phyloP scores from a whole-genome alignment of 1,140 invertebrate genomes.

The Panagrolaimus sp. region DNA sequence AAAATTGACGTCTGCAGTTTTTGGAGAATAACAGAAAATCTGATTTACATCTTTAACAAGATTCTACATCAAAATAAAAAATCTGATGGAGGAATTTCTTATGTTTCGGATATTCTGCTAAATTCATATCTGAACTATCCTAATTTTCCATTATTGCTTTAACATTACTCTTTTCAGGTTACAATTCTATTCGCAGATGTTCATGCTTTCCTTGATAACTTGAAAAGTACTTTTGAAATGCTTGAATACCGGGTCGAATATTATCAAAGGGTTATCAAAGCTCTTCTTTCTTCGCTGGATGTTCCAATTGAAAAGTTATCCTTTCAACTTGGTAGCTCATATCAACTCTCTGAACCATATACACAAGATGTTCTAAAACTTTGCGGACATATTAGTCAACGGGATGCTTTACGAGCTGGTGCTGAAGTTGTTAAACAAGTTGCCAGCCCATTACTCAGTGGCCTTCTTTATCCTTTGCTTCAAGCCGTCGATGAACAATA shows the following conservation, averaged over 20 bases:
- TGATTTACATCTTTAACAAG: neutral
- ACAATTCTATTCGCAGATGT: constrained; percentile 95
- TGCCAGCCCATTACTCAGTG: constrained; percentile 85
- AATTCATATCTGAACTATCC: no score
- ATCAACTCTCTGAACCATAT: constrained; percentile 87
- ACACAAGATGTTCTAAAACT: constrained; percentile 92
- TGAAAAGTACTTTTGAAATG: constrained; percentile 97
- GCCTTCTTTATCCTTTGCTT: constrained; percentile 82
- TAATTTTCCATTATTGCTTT: no score
- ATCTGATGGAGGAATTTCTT: neutral
- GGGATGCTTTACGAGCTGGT: constrained; percentile 97
- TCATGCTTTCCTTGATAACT: constrained; percentile 97
- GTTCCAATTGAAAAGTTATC: constrained; percentile 87
- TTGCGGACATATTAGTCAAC: constrained; percentile 83
- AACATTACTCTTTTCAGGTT: constrained; percentile 66
- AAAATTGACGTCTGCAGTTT: no score
- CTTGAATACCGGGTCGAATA: constrained; percentile 79
- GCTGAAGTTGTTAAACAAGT: constrained; percentile 99
- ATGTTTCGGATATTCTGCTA: constrained; percentile 13
- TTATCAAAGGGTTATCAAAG: constrained; percentile 89
- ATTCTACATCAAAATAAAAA: neutral
- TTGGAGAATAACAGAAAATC: no score
- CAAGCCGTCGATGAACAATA: constrained; percentile 94
- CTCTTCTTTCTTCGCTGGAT: constrained; percentile 83
- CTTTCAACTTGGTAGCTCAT: constrained; percentile 90